Evolutionary conservation across 2,797 vertebrate species (phyloP).

Genomic region (Diceros bicornis): DNA sequence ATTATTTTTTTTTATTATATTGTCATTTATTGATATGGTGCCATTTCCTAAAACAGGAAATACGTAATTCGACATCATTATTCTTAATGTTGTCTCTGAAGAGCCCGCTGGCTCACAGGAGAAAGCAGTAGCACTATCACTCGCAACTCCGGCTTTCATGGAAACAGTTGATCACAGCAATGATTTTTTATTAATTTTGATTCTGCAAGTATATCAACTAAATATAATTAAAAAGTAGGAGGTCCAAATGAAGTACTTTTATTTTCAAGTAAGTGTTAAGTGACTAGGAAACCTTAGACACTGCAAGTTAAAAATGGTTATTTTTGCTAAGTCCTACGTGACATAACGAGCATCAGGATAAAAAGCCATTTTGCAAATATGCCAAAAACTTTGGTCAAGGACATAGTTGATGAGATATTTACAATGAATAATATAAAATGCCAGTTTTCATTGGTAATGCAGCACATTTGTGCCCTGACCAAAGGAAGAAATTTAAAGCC

Average conservation of each 20-base stretch:
- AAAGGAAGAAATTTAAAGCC: constrained; percentile 58
- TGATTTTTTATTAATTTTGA: constrained; percentile 37
- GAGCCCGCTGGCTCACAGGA: constrained; percentile 1
- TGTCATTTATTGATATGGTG: neutral
- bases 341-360: constrained; percentile 17
- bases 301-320: neutral
- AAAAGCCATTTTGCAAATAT: constrained; percentile 39
- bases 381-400: neutral
- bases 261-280: constrained; percentile 53
- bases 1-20: constrained; percentile 21
- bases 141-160: constrained; percentile 35
- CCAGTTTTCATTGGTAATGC: neutral
- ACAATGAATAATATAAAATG: neutral
- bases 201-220: constrained; percentile 8
- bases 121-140: neutral
- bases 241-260: constrained; percentile 33
- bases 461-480: constrained; percentile 49
- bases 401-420: constrained; percentile 30
- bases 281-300: constrained; percentile 46
- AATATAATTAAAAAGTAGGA: constrained; percentile 44
- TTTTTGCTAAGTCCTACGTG: neutral
- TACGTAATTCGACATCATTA: neutral
- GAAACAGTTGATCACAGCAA: neutral
- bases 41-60: constrained; percentile 34
- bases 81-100: constrained; percentile 4